Conservation (phyloP, 2,797 vertebrate species). For the Dipus sagitta region DNA sequence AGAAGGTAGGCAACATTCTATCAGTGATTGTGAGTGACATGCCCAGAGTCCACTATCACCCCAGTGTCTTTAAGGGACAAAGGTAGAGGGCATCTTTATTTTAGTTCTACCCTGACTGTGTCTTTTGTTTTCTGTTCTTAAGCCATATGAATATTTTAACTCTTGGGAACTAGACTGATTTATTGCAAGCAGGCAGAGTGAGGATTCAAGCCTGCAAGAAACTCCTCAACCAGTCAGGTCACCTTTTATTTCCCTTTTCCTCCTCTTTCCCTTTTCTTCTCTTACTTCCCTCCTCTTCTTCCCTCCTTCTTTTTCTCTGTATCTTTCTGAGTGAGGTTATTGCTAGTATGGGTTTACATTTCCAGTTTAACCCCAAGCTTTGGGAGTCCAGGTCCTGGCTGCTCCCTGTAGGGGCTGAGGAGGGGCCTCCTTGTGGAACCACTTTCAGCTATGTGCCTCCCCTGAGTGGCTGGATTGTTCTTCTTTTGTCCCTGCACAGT, state of each 20-base stretch:
- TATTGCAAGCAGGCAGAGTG: neutral
- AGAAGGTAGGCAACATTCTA: constrained; percentile 8
- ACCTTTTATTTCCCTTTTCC: neutral
- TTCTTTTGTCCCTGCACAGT: constrained; percentile 76
- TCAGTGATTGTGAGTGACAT: neutral
- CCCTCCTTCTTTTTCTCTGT: too few relatives aligned
- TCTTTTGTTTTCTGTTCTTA: neutral
- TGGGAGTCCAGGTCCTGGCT: neutral
- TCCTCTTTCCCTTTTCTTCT: neutral
- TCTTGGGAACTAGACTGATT: neutral
- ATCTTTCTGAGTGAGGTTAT: neutral
- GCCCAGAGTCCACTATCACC: neutral
- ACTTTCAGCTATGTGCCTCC: constrained; percentile 69
- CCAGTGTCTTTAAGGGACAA: neutral
- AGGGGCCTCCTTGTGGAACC: constrained; percentile 37
- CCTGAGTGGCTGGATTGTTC: constrained; percentile 76
- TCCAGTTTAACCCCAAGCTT: neutral
- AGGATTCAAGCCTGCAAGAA: neutral
- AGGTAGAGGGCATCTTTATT: neutral
- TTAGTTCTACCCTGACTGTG: too few relatives aligned
- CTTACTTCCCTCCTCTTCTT: too few relatives aligned
- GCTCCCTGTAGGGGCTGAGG: constrained; percentile 1
- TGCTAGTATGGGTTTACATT: neutral
- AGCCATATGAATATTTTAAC: neutral
- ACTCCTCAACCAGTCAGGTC: neutral